Base-by-base conservation (phyloP, 2,797 vertebrate genomes). In the Argentina silus region DNA sequence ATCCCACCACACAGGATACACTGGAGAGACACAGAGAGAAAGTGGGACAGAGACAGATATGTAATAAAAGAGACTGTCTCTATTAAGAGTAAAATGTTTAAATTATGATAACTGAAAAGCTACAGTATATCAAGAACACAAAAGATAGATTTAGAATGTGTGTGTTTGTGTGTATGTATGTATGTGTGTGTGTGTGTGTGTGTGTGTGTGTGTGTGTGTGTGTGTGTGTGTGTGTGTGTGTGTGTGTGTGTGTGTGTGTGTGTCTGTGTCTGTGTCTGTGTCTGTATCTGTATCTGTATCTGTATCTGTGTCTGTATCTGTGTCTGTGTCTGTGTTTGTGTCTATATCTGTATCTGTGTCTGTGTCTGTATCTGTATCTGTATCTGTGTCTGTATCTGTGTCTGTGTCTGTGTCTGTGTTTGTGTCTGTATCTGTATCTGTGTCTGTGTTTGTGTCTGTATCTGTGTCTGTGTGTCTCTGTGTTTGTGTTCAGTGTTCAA, bases 1-100 rank as follows among this genome's bases (percentile, higher is more conserved):
- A 67, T 53, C 66, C 66, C 17, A 76, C 0, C 55, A 68, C 44
- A 57, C 59, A n/a, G 19, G 63, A 47, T 3, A 17, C 27, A 9
- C 45, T 61, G 43, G 19, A 66, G 19, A 66, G 57, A 47, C 6
- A 23, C 19, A 3, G 27, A 59, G 0, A 21, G 61, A 43, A 14
- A 11, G 23, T 4, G 7, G 15, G 15, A 66, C 4, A 23, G 17
- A 44, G 43, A 17, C 2, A 65, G 44, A 47, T 15, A 64, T 6
- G 17, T 14, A 45, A 36, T 7, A n/a, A 42, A 10, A 45, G 27
- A 47, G 23, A 36, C 2, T 14, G 23, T 27, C 10, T 27, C 10
- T 36, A 36, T 36, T 36, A 60, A 10, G 19, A 59, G 56, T 36
- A 36, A 36, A 1, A 60, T 9, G 14, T 12, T 12, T 23, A 23